A percentile compares a stretch with the other conserved stretches of the same genome.
These are phyloP conservation scores for Baronia brevicornis DNA, from an alignment of 2,888 invertebrate genomes.

Conservation along the genomic window DNA sequence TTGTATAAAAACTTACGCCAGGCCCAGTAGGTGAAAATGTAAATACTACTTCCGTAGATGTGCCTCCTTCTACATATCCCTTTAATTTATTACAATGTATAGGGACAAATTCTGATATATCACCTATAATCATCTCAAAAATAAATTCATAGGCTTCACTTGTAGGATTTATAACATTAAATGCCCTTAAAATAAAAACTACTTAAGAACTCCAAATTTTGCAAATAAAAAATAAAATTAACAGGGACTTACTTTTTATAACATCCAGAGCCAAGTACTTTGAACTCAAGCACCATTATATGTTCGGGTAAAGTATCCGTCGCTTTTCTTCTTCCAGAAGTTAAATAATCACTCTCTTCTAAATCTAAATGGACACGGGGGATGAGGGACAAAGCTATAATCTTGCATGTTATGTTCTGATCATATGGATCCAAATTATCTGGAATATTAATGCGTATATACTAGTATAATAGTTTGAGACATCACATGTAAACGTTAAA, in stretches of 20 bases:
- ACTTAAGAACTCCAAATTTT: neutral
- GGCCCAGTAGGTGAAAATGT: slow-evolving; percentile 77
- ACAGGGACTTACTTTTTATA: slow-evolving; percentile 57
- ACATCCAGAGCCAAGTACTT: slow-evolving; percentile 77
- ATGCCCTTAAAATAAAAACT: slow-evolving; percentile 51
- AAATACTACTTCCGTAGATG: slow-evolving; percentile 76
- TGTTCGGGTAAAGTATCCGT: slow-evolving; percentile 56
- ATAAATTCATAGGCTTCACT: slow-evolving; percentile 74
- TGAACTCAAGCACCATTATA: slow-evolving; percentile 78
- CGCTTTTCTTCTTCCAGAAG: slow-evolving; percentile 54
- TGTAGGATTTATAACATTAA: slow-evolving; percentile 81
- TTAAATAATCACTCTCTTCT: slow-evolving; percentile 78
- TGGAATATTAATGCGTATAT: slow-evolving; percentile 22
- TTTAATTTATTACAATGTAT: slow-evolving; percentile 76
- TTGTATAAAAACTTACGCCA: slow-evolving; percentile 48
- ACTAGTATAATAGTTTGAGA: slow-evolving; percentile 1
- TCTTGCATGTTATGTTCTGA: slow-evolving; percentile 64
- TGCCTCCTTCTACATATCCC: slow-evolving; percentile 77
- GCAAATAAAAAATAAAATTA: neutral
- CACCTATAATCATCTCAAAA: slow-evolving; percentile 70
- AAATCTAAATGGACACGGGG: slow-evolving; percentile 83
- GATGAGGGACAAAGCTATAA: slow-evolving; percentile 77
- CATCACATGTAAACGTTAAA: neutral
- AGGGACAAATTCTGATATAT: slow-evolving; percentile 56
- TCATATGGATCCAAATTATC: slow-evolving; percentile 73